These are phyloP conservation scores for Hydroisotoma schaefferi DNA, from an alignment of 2,888 invertebrate genomes.

Conservation along the genomic window DNA sequence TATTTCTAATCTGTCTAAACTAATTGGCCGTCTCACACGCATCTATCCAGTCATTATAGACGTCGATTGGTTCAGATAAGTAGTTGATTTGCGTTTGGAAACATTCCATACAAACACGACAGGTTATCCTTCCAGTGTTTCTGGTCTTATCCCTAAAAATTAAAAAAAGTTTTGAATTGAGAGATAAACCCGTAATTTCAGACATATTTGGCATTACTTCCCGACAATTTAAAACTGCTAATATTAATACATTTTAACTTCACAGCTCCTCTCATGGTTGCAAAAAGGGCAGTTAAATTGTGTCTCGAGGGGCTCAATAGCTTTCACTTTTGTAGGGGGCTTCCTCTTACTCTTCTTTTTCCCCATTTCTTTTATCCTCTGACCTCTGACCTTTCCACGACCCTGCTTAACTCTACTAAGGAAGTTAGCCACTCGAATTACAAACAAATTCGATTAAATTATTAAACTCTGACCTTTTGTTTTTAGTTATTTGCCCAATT, in stretches of 20 bases:
- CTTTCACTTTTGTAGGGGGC: conserved; percentile 90
- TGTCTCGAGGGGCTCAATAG: conserved; percentile 86
- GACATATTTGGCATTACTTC: background rate
- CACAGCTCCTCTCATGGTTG: conserved; percentile 98
- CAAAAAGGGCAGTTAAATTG: conserved; percentile 99
- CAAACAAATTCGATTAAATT: too few species aligned
- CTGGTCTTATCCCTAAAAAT: conserved; percentile 83
- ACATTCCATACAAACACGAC: conserved; percentile 92
- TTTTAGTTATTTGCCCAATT: too few species aligned
- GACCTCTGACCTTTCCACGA: too few species aligned
- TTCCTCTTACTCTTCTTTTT: conserved; percentile 94
- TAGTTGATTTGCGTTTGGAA: conserved; percentile 95
- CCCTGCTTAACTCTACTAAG: too few species aligned
- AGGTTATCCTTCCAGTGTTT: conserved; percentile 91
- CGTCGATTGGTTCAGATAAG: conserved; percentile 95
- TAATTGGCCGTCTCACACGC: conserved; percentile 94
- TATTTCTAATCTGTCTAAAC: too few species aligned
- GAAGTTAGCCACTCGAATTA: too few species aligned
- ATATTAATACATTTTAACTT: conserved; percentile 87
- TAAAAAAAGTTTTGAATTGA: background rate
- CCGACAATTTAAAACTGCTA: background rate
- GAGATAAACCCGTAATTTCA: background rate
- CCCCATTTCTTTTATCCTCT: conserved; percentile 89
- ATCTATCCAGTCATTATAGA: conserved; percentile 99
- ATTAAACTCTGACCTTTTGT: too few species aligned